These are phyloP conservation scores for Arctopsyche grandis DNA, from an alignment of 1,140 invertebrate species.

Conservation along the genomic window DNA sequence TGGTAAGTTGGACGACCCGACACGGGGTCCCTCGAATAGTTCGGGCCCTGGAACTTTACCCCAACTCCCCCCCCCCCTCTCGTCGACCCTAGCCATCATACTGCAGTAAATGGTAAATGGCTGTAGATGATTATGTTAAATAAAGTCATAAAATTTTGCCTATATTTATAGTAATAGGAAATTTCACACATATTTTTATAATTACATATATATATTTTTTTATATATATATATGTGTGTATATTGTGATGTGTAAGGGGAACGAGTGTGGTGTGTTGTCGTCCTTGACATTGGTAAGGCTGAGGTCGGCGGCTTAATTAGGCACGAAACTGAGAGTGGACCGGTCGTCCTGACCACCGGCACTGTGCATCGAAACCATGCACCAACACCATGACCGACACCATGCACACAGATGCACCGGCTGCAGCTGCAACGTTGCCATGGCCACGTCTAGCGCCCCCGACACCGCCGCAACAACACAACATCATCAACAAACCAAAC, in stretches of 20 bases:
- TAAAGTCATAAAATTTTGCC: no score
- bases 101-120: no score
- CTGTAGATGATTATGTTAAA: no score
- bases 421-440: slow-evolving; percentile 28
- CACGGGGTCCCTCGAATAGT: no score
- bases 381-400: not conserved
- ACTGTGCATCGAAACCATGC: not conserved
- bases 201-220: no score
- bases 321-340: slow-evolving; percentile 47
- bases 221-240: no score
- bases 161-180: no score
- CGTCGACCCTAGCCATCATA: no score
- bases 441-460: slow-evolving; percentile 33
- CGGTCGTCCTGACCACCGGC: not conserved
- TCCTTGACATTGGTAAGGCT: slow-evolving; percentile 39
- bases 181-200: no score
- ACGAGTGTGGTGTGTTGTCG: not conserved
- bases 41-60: no score
- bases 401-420: not conserved
- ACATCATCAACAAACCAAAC: not conserved
- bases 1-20: no score
- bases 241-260: not conserved
- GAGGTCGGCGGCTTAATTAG: slow-evolving; percentile 49
- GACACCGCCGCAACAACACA: not conserved
- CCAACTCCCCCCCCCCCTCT: no score